Percentiles rank a stretch among this genome's conserved stretches.
These are phyloP conservation scores for Anthophora plumipes DNA, from an alignment of 2,888 invertebrate species.

Conservation along the genomic window DNA sequence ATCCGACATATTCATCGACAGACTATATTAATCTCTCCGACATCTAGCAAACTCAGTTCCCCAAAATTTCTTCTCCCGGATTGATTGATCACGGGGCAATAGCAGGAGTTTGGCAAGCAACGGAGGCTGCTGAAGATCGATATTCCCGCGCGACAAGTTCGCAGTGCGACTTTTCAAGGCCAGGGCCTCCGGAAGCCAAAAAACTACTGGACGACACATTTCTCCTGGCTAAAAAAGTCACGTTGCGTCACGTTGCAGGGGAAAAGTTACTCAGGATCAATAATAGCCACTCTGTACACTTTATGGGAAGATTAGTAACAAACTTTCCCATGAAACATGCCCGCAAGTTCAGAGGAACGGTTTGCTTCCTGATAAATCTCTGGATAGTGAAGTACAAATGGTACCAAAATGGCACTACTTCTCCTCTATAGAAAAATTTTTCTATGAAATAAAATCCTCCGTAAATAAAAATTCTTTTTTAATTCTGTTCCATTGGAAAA, in stretches of 20 bases:
- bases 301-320: slow-evolving; percentile 45
- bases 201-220: slow-evolving; percentile 21
- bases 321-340: background rate
- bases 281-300: slow-evolving; percentile 45
- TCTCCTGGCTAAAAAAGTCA: slow-evolving; percentile 59
- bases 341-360: too few relatives aligned
- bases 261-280: slow-evolving; percentile 70
- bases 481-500: too few relatives aligned
- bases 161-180: slow-evolving; percentile 30
- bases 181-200: slow-evolving; percentile 19
- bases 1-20: background rate
- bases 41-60: background rate
- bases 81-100: slow-evolving; percentile 3
- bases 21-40: background rate
- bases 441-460: too few relatives aligned
- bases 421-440: too few relatives aligned
- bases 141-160: slow-evolving; percentile 10
- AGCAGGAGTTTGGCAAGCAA: slow-evolving; percentile 8
- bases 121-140: slow-evolving; percentile 16
- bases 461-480: too few relatives aligned
- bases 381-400: too few relatives aligned
- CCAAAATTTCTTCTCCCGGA: background rate
- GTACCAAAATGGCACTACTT: too few relatives aligned
- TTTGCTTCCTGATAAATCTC: too few relatives aligned
- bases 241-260: slow-evolving; percentile 70